Conservation (phyloP, 2,113 vertebrate genomes). For the Aviceda subcristata region DNA sequence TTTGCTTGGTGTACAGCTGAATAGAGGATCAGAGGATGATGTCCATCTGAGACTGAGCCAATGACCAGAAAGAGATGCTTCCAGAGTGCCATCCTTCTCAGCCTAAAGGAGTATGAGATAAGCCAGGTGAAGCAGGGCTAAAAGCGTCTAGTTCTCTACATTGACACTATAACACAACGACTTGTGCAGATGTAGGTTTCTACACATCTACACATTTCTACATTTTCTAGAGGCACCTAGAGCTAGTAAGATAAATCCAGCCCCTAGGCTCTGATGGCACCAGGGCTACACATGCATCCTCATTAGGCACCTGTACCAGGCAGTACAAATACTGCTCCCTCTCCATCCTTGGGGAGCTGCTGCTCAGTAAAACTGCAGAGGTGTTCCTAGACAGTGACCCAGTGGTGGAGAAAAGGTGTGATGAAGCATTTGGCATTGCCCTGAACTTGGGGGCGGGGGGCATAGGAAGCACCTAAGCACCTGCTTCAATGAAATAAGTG, state of each 20-base stretch:
- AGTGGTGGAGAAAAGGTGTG: not conserved
- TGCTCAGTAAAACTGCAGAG: not conserved
- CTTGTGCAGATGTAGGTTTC: not conserved
- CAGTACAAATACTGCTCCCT: not conserved
- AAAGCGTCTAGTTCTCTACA: not conserved
- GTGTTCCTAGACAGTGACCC: not conserved
- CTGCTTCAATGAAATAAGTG: not conserved
- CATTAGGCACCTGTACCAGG: not conserved
- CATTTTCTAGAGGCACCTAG: not conserved
- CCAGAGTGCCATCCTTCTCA: not conserved
- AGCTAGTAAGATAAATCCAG: not conserved
- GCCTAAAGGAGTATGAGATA: not conserved
- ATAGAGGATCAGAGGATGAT: not conserved
- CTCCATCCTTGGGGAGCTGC: not conserved
- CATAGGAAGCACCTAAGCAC: not conserved
- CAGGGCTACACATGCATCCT: not conserved
- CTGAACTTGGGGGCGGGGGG: not conserved
- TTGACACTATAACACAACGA: fast-evolving
- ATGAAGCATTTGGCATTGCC: not conserved
- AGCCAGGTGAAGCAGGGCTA: not conserved
- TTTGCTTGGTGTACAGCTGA: not conserved
- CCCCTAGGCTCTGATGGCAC: not conserved
- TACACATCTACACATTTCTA: too few relatives aligned
- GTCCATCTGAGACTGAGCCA: not conserved
- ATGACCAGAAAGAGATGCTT: not conserved